Percentiles rank a stretch among this genome's conserved stretches.
Evolutionary conservation across 2,113 vertebrate species (phyloP).

Genomic region (Pseudorectes ferrugineus): DNA sequence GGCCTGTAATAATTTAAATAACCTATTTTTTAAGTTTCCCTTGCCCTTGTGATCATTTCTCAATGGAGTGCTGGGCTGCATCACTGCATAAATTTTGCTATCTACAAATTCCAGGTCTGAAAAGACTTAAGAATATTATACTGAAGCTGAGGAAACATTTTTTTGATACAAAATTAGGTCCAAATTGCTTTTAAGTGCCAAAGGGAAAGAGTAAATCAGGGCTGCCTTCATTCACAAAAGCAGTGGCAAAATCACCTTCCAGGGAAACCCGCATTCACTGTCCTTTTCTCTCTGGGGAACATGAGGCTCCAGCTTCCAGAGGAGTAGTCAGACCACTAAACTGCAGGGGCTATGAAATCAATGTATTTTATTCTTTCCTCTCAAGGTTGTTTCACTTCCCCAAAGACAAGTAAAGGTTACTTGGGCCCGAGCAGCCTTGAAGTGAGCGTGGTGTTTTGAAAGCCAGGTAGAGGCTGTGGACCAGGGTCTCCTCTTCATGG

Average conservation of each 20-base stretch:
- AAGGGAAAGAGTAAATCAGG: not conserved
- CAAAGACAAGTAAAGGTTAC: not conserved
- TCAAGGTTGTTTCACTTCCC: not conserved
- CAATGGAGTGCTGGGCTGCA: not conserved
- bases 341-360: not conserved
- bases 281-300: not conserved
- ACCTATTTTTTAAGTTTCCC: not conserved
- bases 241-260: not conserved
- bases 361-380: not conserved
- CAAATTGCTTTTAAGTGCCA: not conserved
- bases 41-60: not conserved
- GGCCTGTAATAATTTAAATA: not conserved
- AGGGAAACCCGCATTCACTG: not conserved
- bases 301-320: not conserved
- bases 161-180: not conserved
- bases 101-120: not conserved
- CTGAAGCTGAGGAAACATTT: not conserved
- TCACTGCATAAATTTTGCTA: not conserved
- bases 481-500: not conserved
- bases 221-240: not conserved
- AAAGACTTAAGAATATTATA: not conserved
- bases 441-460: fast-evolving
- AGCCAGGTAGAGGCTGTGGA: not conserved
- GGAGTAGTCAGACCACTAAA: not conserved
- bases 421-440: not conserved